A percentile compares a stretch with the other conserved stretches of the same genome.
These are phyloP conservation scores for Phragmatobia fuliginosa DNA, from an alignment of 2,888 invertebrate genomes.

Conservation along the genomic window DNA sequence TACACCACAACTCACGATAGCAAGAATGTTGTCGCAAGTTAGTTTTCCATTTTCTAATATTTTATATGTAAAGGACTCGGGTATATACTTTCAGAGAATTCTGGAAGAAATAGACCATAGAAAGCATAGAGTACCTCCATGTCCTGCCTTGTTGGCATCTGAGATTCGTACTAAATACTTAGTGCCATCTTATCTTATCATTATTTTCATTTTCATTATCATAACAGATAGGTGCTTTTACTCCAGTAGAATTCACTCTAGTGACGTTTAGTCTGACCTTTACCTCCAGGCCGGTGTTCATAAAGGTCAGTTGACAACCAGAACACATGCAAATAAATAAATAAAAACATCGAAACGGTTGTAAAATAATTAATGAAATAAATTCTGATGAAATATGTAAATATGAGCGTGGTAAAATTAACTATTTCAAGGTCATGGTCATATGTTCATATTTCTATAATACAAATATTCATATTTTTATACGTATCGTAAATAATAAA, in stretches of 20 bases:
- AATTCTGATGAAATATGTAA: background rate
- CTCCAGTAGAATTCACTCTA: no score
- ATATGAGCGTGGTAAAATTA: background rate
- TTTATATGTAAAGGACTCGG: no score
- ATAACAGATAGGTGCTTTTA: no score
- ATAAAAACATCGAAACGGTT: background rate
- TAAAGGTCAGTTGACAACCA: background rate
- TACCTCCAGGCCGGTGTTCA: background rate
- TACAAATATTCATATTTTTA: background rate
- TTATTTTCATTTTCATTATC: no score
- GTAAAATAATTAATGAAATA: background rate
- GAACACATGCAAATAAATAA: background rate
- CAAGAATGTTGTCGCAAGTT: background rate
- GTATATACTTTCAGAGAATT: no score
- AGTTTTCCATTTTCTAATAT: no score
- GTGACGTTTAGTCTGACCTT: no score
- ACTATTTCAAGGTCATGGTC: background rate
- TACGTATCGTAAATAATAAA: background rate
- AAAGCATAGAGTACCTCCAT: no score
- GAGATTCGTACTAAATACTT: no score
- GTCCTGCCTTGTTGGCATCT: no score
- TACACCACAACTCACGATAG: background rate
- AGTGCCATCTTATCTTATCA: no score
- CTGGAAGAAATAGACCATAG: no score
- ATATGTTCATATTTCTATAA: background rate